Evolutionary conservation across 1,140 invertebrate genomes (phyloP).

Genomic region (Conus betulinus): DNA sequence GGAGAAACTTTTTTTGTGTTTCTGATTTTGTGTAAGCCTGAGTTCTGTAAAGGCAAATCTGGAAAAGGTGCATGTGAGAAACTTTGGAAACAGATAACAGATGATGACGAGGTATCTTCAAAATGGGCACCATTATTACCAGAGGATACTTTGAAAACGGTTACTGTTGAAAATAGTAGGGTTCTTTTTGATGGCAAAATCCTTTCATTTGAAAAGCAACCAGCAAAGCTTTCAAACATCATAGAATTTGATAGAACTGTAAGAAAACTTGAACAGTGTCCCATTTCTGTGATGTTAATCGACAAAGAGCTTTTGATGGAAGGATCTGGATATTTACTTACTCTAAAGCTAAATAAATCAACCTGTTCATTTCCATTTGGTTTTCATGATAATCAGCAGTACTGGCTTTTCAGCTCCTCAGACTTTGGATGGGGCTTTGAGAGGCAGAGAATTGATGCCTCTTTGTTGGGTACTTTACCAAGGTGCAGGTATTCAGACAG

Average conservation of each 20-base stretch:
- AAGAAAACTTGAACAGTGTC: not conserved
- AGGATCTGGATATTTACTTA: not conserved
- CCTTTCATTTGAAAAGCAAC: not conserved
- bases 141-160: not conserved
- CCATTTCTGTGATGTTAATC: not conserved
- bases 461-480: not conserved
- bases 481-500: not conserved
- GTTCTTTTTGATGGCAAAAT: not conserved
- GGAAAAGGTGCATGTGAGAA: not conserved
- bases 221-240: not conserved
- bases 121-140: not conserved
- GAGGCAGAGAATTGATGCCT: not conserved
- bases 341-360: not conserved
- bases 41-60: not conserved
- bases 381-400: not conserved
- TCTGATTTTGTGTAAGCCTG: constrained; percentile 3
- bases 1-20: not conserved
- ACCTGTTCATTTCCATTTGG: not conserved
- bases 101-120: not conserved
- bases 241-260: not conserved
- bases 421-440: not conserved
- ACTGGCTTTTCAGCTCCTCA: not conserved
- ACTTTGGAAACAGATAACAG: not conserved
- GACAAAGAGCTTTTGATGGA: not conserved
- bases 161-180: too few relatives aligned